phyloP scores from a whole-genome alignment of 2,113 vertebrate species.

The Pitta sordida region DNA sequence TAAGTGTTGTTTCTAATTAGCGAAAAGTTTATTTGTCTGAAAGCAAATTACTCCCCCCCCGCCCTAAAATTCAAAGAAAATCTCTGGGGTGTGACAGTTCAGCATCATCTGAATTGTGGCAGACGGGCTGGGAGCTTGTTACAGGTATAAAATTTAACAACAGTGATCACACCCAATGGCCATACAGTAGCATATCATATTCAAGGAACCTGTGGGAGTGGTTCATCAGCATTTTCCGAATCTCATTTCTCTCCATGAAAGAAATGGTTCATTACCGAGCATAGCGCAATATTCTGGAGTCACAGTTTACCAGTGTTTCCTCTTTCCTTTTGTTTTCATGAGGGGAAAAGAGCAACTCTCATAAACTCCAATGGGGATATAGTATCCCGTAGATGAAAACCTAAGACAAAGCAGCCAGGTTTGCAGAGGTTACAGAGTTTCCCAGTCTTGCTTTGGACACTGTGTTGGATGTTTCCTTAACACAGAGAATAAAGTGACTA shows the following conservation, averaged over 20 bases:
- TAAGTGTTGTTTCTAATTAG: neutral
- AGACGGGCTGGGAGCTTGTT: neutral
- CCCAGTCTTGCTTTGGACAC: neutral
- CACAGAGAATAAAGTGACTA: neutral
- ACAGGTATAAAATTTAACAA: neutral
- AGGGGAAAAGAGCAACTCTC: neutral
- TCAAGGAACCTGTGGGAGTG: neutral
- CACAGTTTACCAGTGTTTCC: neutral
- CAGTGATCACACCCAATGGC: neutral
- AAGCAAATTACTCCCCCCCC: neutral
- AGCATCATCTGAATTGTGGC: neutral
- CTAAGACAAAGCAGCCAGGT: neutral
- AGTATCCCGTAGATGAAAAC: neutral
- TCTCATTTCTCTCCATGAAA: neutral
- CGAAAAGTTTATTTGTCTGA: neutral
- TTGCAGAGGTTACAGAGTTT: neutral
- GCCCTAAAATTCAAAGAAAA: neutral
- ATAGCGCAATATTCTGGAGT: neutral
- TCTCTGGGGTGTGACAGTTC: neutral
- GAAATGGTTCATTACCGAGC: neutral
- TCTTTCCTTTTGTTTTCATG: neutral
- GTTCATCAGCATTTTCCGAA: neutral
- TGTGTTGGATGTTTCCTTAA: neutral
- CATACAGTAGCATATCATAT: neutral
- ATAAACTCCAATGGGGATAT: fast-evolving